These are phyloP conservation scores for Selene dorsalis DNA, from an alignment of 2,797 vertebrate genomes.

Conservation along the genomic window DNA sequence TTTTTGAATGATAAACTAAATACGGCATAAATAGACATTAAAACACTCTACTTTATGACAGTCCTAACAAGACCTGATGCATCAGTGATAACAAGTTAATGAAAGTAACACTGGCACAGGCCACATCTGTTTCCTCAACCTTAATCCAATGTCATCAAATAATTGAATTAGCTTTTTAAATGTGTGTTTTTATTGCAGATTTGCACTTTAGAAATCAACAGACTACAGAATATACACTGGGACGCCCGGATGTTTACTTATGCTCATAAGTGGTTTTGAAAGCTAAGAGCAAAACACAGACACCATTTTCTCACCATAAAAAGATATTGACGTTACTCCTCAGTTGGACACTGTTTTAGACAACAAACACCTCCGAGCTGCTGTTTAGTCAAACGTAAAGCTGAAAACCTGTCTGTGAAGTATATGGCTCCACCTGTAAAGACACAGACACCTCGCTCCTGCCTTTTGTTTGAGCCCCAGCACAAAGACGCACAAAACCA, in stretches of 20 bases:
- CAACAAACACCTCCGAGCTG: constrained; percentile 31
- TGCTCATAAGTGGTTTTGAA: constrained; percentile 3
- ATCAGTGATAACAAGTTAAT: too few species aligned
- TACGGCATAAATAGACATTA: too few species aligned
- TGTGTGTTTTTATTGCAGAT: too few species aligned
- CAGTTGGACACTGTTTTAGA: constrained; percentile 18
- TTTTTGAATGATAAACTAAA: too few species aligned
- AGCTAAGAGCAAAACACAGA: constrained; percentile 22
- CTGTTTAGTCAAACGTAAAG: constrained; percentile 18
- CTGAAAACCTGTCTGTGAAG: constrained; percentile 31
- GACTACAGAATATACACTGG: not conserved
- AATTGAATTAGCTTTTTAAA: too few species aligned
- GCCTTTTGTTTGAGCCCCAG: constrained; percentile 14
- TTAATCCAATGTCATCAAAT: too few species aligned
- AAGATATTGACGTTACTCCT: constrained; percentile 9
- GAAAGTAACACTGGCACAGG: too few species aligned
- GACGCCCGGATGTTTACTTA: not conserved
- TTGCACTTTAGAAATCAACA: not conserved
- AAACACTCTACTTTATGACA: too few species aligned
- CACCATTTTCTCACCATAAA: constrained; percentile 8
- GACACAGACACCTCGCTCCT: constrained; percentile 10
- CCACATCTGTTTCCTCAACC: too few species aligned
- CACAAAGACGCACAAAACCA: not conserved
- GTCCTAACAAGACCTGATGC: too few species aligned
- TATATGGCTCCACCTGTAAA: constrained; percentile 32